Base-by-base conservation (phyloP, 2,113 vertebrate genomes). In the Rhinolophus sinicus region DNA sequence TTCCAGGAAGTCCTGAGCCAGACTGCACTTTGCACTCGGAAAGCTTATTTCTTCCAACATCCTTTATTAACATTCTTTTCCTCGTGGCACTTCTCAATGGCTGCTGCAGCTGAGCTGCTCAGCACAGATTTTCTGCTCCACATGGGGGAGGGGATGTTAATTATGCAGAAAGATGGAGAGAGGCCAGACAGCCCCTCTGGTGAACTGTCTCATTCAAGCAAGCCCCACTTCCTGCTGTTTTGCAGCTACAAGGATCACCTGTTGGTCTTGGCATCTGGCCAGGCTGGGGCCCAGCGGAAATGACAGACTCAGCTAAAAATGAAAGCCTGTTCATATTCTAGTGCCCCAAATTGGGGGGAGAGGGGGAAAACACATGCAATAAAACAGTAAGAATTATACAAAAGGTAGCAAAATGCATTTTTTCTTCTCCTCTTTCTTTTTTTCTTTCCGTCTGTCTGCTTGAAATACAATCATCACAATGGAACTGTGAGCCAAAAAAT, bases 221-320 rank as follows among this genome's bases (percentile, higher is more conserved):
- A 81, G 97, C 98, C 98, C 98, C 98, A 98, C 99, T 99, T 99
- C 99, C 99, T 99, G 99, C 98, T 98, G 98, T 95, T 98, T 16
- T 96, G 97, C 98, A 98, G 98, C 98, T 98, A 98, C 95, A 95
- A 97, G 98, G 98, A 99, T 99, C 99, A 99, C 99, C 99, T 99
- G 99, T 99, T 99, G 99, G 98, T 99, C 97, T 98, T 99, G 99
- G 99, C 98, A 6, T 33, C 22, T 0, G 1, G 97, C 99, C 99
- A 99, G 97, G 72, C 98, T 97, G 98, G 98, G 98, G 98, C 99
- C 98, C 95, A 94, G 98, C 98, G 98, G 99, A 99, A 99, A 99
- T 99, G 99, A 99, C 98, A 99, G 98, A 98, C 99, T 97, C 96
- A 98, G 98, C 98, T 97, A 99, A 98, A 99, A 99, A 99, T 98